These are phyloP conservation scores for Emydocephalus ijimae DNA, from an alignment of 2,113 vertebrate genomes.

Conservation along the genomic window DNA sequence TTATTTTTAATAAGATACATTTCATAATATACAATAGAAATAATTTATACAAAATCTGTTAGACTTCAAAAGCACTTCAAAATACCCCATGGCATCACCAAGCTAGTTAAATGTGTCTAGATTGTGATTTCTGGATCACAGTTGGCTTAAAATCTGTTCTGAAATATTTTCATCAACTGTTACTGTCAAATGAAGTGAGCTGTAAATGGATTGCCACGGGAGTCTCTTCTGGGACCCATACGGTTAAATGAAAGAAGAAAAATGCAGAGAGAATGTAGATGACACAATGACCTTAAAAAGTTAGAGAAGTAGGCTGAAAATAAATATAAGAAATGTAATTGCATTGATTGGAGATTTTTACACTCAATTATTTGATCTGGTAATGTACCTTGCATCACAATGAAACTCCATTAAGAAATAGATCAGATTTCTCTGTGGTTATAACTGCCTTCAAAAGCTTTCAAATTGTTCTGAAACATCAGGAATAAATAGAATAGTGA, in stretches of 20 bases:
- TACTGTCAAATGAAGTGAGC: not conserved
- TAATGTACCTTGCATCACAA: slow-evolving; percentile 33
- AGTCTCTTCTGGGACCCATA: not conserved
- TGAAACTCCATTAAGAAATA: slow-evolving; percentile 41
- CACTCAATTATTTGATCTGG: slow-evolving; percentile 41
- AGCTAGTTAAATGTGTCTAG: not conserved
- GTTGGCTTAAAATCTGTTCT: not conserved
- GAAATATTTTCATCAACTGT: not conserved
- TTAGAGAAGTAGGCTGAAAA: not conserved
- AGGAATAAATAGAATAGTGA: slow-evolving; percentile 57
- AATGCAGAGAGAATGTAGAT: not conserved
- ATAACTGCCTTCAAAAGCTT: slow-evolving; percentile 55
- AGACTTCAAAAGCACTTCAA: not conserved
- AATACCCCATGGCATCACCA: not conserved
- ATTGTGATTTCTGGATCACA: not conserved
- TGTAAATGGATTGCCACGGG: not conserved
- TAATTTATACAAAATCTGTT: not conserved
- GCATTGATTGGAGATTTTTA: slow-evolving; percentile 41
- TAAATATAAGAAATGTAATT: not conserved
- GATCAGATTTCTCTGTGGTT: slow-evolving; percentile 47
- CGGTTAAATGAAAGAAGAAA: not conserved
- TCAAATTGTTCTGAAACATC: slow-evolving; percentile 60
- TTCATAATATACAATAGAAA: not conserved
- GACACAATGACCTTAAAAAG: not conserved
- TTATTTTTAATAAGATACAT: not conserved